phyloP scores from a whole-genome alignment of 2,888 invertebrate species.

The Diarsia brunnea region DNA sequence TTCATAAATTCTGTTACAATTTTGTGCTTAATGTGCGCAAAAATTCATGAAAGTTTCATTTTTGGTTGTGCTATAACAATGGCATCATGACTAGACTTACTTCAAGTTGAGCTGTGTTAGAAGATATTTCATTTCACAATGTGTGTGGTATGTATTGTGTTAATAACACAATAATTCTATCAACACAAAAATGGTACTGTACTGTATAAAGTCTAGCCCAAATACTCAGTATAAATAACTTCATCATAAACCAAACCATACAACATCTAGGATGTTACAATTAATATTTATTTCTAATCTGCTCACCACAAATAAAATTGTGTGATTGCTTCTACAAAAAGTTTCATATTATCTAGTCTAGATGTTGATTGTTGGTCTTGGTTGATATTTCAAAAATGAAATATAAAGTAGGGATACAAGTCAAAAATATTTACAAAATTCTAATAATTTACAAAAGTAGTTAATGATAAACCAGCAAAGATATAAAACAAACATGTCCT shows the following conservation, averaged over 20 bases:
- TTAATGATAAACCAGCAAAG: constrained; percentile 40
- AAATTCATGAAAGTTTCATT: constrained; percentile 27
- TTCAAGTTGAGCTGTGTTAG: constrained; percentile 64
- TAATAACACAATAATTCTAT: constrained; percentile 2
- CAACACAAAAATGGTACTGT: constrained; percentile 3
- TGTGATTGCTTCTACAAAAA: not conserved
- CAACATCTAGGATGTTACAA: constrained; percentile 19
- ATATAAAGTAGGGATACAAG: constrained; percentile 18
- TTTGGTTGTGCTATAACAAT: constrained; percentile 71
- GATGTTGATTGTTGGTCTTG: constrained; percentile 22
- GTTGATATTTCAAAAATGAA: constrained; percentile 27
- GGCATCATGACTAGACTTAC: constrained; percentile 77
- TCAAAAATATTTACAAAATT: constrained; percentile 50
- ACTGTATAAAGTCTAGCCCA: constrained; percentile 41
- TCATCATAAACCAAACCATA: constrained; percentile 5
- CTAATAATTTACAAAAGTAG: constrained; percentile 45
- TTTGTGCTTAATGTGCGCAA: constrained; percentile 68
- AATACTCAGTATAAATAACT: constrained; percentile 25
- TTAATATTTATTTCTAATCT: not conserved
- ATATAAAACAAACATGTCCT: constrained; percentile 52
- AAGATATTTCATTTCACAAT: constrained; percentile 13
- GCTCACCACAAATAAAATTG: not conserved
- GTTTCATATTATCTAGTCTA: constrained; percentile 5
- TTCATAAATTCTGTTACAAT: constrained; percentile 28
- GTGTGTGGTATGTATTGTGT: not conserved